Percentiles rank a stretch among this genome's conserved stretches.
phyloP scores from a whole-genome alignment of 53 echinoderm and acorn worm species.

The Pentamera pediparva region DNA sequence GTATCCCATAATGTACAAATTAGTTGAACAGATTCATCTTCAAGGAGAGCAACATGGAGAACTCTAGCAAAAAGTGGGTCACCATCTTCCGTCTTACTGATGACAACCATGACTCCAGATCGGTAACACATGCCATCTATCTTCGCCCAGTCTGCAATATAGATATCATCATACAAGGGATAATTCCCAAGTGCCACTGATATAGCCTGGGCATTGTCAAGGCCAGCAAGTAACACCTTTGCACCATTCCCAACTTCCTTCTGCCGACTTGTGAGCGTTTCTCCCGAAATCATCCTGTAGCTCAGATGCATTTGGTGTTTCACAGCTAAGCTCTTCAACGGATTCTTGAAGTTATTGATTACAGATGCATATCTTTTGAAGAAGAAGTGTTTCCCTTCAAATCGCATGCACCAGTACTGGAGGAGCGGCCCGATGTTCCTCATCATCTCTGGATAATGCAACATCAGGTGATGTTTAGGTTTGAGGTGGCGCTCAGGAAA shows the following conservation, averaged over 20 bases:
- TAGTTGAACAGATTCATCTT: constrained; percentile 18
- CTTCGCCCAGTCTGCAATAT: constrained; percentile 37
- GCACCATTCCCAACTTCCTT: constrained; percentile 25
- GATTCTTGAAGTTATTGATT: constrained; percentile 35
- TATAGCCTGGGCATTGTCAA: constrained; percentile 12
- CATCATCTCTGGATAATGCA: constrained; percentile 47
- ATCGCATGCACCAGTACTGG: constrained; percentile 49
- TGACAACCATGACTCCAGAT: constrained; percentile 27
- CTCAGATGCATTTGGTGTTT: constrained; percentile 37
- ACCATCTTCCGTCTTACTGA: constrained; percentile 33
- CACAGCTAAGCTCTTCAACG: constrained; percentile 18
- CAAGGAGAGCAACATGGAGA: constrained; percentile 8
- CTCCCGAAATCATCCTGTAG: neutral
- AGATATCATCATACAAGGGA: constrained; percentile 46
- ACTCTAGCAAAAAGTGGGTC: constrained; percentile 26
- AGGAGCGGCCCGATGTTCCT: constrained; percentile 35
- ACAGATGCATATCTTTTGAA: constrained; percentile 42
- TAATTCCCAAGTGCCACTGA: neutral
- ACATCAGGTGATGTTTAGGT: constrained; percentile 54
- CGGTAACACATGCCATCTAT: constrained; percentile 29
- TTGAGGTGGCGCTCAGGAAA: constrained; percentile 10
- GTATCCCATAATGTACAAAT: constrained; percentile 23
- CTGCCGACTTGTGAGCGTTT: neutral
- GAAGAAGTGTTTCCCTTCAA: constrained; percentile 55
- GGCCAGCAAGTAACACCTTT: neutral